Evolutionary conservation across 2,888 invertebrate genomes (phyloP), one percentile per base, ranked within the genome.

Genomic region (Conops quadrifasciatus): DNA sequence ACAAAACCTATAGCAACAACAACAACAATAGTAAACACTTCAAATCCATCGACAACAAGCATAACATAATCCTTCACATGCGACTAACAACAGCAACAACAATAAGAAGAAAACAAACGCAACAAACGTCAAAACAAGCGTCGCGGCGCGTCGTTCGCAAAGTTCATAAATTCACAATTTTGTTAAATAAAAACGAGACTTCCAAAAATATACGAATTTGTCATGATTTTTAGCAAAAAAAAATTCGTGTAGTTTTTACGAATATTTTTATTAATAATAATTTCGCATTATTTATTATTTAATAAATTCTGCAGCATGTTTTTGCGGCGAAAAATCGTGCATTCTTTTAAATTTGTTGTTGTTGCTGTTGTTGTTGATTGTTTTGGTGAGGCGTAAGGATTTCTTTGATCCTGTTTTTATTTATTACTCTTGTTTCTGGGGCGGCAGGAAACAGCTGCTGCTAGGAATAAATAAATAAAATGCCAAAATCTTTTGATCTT

Each of bases 371-470:
- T 56, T 56, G 24, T 19, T 1, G 26, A 24, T 56, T 16, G 15
- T 26, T 24, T 16, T 58, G 9, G 26, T 13, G 26, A 15, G 15
- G 11, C 28, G 24, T 13, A 26, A 9, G 58, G 2, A 58, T 2
- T 58, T 16, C 58, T 58, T 58, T 58, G 58, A 58, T 58, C 58
- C 58, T 58, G 24, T 28, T 58, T 58, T 58, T 49, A 11, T 71
- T 71, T 67, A 53, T 68, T 15, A 68, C 66, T 63, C 49, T 64
- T 56, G 51, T 49, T 63, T 21, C 65, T 19, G 47, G 11, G n/a
- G 51, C 47, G n/a, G 16, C 49, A 58, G n/a, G n/a, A n/a, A n/a
- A n/a, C 49, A 16, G 53, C 16, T n/a, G 51, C 49, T 56, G 43
- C 49, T n/a, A 66, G 58, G 28, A 58, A 26, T 58, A 36, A 36